Percentiles rank a stretch among this genome's conserved stretches.
Evolutionary conservation across 2,888 invertebrate species (phyloP).

Genomic region (Rhagium mordax): DNA sequence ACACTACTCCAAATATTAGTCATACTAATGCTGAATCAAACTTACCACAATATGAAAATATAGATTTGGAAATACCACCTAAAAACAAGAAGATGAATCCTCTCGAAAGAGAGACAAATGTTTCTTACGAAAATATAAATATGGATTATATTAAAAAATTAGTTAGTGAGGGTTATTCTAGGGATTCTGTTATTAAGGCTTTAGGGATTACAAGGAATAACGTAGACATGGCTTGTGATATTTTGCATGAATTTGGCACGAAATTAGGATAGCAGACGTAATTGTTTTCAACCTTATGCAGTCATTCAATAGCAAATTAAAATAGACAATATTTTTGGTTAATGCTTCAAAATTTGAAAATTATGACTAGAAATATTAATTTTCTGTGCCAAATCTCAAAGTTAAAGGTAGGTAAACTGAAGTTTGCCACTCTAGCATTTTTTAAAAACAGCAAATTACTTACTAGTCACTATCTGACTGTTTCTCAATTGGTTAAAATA

Average conservation of each 20-base stretch:
- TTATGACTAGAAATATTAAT: background rate
- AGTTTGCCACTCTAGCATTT: background rate
- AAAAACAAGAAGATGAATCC: conserved; percentile 64
- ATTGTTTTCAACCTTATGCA: conserved; percentile 26
- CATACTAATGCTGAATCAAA: conserved; percentile 33
- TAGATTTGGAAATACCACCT: conserved; percentile 61
- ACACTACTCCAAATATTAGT: conserved; percentile 75
- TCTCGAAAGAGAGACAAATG: conserved; percentile 67
- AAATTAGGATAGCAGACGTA: conserved; percentile 60
- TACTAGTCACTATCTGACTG: no score
- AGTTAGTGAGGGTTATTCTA: conserved; percentile 91
- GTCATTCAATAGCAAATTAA: conserved; percentile 32
- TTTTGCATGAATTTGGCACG: conserved; percentile 63
- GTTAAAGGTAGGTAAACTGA: background rate
- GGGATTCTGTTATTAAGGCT: conserved; percentile 92
- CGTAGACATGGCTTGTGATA: conserved; percentile 94
- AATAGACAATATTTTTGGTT: conserved; percentile 27
- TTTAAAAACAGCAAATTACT: background rate
- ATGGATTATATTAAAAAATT: conserved; percentile 92
- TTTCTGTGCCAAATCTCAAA: background rate
- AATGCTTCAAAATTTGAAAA: background rate
- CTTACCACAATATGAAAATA: conserved; percentile 51
- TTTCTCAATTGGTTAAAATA: no score
- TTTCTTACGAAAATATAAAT: conserved; percentile 89
- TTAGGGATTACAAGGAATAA: conserved; percentile 94